Conservation (phyloP, 2,797 vertebrate species). For the Martes flavigula region DNA sequence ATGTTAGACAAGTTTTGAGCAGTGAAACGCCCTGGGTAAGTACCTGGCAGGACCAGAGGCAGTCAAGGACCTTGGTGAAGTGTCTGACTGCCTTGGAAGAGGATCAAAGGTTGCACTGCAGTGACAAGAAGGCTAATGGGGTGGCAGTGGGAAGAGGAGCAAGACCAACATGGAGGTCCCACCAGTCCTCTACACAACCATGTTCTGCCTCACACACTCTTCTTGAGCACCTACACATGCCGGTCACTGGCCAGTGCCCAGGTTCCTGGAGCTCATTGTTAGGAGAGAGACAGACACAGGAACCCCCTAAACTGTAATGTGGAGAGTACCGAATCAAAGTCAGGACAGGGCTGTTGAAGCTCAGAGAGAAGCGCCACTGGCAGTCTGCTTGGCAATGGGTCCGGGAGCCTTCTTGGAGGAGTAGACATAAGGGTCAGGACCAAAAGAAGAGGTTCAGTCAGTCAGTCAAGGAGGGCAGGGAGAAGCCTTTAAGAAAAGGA, state of each 20-base stretch:
- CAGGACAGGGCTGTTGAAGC: background rate
- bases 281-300: background rate
- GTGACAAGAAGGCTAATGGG: background rate
- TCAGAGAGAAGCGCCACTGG: background rate
- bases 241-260: background rate
- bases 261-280: background rate
- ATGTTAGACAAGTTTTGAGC: background rate
- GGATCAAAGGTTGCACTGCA: background rate
- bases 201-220: background rate
- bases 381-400: background rate
- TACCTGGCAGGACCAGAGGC: background rate
- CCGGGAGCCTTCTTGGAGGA: background rate
- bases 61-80: background rate
- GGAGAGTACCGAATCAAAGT: background rate
- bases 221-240: background rate
- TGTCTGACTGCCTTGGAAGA: background rate
- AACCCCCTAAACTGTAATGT: background rate
- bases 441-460: background rate
- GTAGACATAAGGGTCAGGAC: background rate
- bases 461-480: background rate
- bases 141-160: too few species aligned
- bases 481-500: background rate
- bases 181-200: background rate
- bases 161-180: too few species aligned
- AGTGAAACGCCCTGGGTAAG: background rate